A percentile compares a stretch with the other conserved stretches of the same genome.
Conservation (phyloP, 1,140 invertebrate genomes). For the Ceratosolen solmsi region DNA sequence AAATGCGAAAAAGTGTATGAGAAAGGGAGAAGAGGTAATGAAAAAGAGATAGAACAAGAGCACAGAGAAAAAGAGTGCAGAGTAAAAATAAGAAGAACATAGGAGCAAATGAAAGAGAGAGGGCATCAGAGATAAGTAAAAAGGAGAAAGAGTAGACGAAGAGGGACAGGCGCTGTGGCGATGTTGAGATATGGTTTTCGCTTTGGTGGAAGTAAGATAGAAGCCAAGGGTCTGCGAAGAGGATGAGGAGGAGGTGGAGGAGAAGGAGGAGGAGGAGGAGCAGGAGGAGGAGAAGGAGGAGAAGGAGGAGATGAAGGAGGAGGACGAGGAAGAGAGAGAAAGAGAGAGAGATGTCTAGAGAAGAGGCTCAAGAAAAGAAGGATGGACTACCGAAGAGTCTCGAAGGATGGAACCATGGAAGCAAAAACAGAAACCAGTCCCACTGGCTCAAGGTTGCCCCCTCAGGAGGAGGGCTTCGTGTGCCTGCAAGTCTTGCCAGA, state of each 20-base stretch:
- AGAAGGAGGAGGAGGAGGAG: conserved; percentile 47
- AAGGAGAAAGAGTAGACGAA: conserved; percentile 43
- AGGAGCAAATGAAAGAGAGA: conserved; percentile 17
- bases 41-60: conserved; percentile 44
- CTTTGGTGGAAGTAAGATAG: conserved; percentile 52
- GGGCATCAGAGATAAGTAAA: conserved; percentile 40
- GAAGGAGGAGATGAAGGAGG: conserved; percentile 53
- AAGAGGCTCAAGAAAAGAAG: conserved; percentile 62
- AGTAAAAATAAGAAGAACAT: conserved; percentile 59
- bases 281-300: conserved; percentile 58
- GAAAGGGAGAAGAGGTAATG: background rate
- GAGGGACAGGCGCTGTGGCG: conserved; percentile 41
- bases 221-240: conserved; percentile 18
- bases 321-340: conserved; percentile 54
- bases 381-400: conserved; percentile 68
- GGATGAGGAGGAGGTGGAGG: conserved; percentile 56
- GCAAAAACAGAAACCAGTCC: conserved; percentile 75
- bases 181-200: conserved; percentile 51
- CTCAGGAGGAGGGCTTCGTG: conserved; percentile 49
- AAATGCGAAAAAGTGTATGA: conserved; percentile 23
- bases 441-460: conserved; percentile 72
- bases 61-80: conserved; percentile 55
- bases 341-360: conserved; percentile 58
- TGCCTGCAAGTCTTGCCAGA: conserved; percentile 38
- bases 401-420: conserved; percentile 72